A percentile compares a stretch with the other conserved stretches of the same genome.
These are phyloP conservation scores for Ectemnius continuus DNA, from an alignment of 2,888 invertebrate species.

Conservation along the genomic window DNA sequence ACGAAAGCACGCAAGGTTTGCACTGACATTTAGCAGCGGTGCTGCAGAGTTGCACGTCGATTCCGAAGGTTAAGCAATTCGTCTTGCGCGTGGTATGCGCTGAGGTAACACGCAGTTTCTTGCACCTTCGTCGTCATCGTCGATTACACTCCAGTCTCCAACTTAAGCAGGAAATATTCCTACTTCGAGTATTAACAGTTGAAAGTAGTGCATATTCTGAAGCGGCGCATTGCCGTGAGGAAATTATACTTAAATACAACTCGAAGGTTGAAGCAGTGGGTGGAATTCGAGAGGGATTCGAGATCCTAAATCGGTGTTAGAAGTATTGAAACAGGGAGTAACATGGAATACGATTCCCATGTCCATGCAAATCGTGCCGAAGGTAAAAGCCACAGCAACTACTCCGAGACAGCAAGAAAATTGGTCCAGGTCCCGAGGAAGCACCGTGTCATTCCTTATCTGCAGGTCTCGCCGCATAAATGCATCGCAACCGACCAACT, in stretches of 20 bases:
- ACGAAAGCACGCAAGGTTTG: constrained; percentile 39
- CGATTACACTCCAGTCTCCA: not conserved
- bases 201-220: no score
- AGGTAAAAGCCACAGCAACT: constrained; percentile 45
- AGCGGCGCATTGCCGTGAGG: no score
- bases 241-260: no score
- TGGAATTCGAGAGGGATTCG: constrained; percentile 30
- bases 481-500: constrained; percentile 66
- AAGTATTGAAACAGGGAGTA: constrained; percentile 17
- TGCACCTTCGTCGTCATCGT: constrained; percentile 28
- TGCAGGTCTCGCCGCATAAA: constrained; percentile 67
- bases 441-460: constrained; percentile 70
- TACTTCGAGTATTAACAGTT: no score
- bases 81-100: constrained; percentile 28
- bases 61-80: constrained; percentile 44
- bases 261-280: no score
- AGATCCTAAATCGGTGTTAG: constrained; percentile 58
- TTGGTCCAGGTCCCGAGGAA: constrained; percentile 56
- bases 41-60: constrained; percentile 5
- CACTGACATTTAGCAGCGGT: constrained; percentile 46
- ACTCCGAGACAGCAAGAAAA: constrained; percentile 65
- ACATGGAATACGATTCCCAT: constrained; percentile 14
- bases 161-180: no score
- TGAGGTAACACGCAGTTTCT: constrained; percentile 9
- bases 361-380: constrained; percentile 61